Evolutionary conservation across 2,888 invertebrate genomes (phyloP).

Genomic region (Sinotaia quadrata): DNA sequence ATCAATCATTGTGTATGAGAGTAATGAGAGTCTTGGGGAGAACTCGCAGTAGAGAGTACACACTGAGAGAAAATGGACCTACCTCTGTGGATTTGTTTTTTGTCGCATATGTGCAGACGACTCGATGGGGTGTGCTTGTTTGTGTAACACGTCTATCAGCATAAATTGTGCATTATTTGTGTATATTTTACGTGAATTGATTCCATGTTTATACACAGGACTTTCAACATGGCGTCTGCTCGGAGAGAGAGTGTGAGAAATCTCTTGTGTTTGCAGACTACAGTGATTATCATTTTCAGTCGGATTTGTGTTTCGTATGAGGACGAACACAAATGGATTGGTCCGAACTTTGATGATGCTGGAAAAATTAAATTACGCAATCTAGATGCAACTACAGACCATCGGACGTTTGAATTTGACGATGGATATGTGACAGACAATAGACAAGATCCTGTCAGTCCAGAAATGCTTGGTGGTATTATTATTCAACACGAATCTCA

Average conservation of each 20-base stretch:
- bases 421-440: slow-evolving; percentile 59
- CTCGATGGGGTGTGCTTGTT: slow-evolving; percentile 34
- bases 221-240: slow-evolving; percentile 53
- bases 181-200: slow-evolving; percentile 12
- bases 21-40: slow-evolving; percentile 31
- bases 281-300: slow-evolving; percentile 34
- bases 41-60: slow-evolving; percentile 13
- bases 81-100: slow-evolving; percentile 38
- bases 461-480: slow-evolving; percentile 65
- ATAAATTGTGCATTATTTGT: slow-evolving; percentile 6
- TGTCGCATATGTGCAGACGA: slow-evolving; percentile 42
- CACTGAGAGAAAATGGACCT: slow-evolving; percentile 17
- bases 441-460: slow-evolving; percentile 59
- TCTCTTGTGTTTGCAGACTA: slow-evolving; percentile 31
- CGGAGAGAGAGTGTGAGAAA: slow-evolving; percentile 31
- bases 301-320: slow-evolving; percentile 25
- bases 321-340: slow-evolving; percentile 38
- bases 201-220: slow-evolving; percentile 19
- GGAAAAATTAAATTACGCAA: slow-evolving; percentile 39
- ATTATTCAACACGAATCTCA: slow-evolving; percentile 62
- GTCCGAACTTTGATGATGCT: slow-evolving; percentile 29
- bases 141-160: slow-evolving; percentile 5
- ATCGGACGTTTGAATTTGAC: slow-evolving; percentile 35
- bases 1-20: slow-evolving; percentile 30
- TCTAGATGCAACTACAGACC: slow-evolving; percentile 40